Evolutionary conservation across 2,888 invertebrate genomes (phyloP), one percentile per base, ranked within the genome.

Genomic region (Tryphoninae sp.): DNA sequence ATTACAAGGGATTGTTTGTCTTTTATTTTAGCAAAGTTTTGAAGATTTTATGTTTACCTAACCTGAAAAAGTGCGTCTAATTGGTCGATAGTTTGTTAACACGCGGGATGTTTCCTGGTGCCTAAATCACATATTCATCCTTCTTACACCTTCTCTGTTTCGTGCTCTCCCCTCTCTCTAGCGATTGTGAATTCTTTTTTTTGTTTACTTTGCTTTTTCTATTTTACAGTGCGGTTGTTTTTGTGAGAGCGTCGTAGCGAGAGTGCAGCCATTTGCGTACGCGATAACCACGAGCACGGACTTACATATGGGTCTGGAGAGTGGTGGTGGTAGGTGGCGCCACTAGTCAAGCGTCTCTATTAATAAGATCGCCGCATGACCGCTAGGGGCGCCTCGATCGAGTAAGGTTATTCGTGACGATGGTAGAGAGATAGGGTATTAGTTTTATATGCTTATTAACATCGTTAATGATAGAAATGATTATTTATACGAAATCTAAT

Each of bases 151-250:
- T 13, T 45, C 45, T 45, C 45, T 58, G 9, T 9, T 22, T 58
- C 11, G 9, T 9, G 58, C 13, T 53, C 53, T 53, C 53, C 33
- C 53, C 26, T 16, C 11, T 19, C 67, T 42, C 26, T 19, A 33
- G 33, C 33, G 33, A 33, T 3, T 6, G 33, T 6, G 33, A 33
- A 33, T 11, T 42, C 11, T 22, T 26, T 19, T 23, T 22, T 51
- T 19, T 23, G 16, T 45, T 8, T 19, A 1, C 19, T 19, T 19
- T 19, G 19, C 19, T 45, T 40, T 45, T 45, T 59, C 58, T 59
- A 2, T 58, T 33, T 23, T 53, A 53, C 58, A 45, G 22, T 55
- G 55, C 68, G 22, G 11, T 61, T 33, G 4, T 61, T 61, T 61
- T 61, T 40, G 16, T n/a, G 13, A 55, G 16, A 55, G 55, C 55